These are phyloP conservation scores for Drosophila emarginata DNA, from an alignment of 2,888 invertebrate species.

Conservation along the genomic window DNA sequence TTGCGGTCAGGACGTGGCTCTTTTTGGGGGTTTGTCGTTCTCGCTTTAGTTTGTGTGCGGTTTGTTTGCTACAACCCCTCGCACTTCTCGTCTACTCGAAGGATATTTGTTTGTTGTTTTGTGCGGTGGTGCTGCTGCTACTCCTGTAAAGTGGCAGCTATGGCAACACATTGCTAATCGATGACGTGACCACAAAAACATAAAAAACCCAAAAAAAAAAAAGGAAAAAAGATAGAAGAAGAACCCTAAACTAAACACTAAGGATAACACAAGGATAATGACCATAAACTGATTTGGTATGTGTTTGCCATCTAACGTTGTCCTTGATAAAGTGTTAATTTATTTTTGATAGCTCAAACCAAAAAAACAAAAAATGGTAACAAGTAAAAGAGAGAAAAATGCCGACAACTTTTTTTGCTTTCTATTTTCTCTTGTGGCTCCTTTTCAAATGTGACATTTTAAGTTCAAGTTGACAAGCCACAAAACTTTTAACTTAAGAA, in stretches of 20 bases:
- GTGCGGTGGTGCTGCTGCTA: constrained; percentile 31
- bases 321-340: constrained; percentile 15
- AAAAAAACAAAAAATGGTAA: constrained; percentile 10
- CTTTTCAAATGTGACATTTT: constrained; percentile 49
- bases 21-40: constrained; percentile 36
- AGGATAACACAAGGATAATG: constrained; percentile 70
- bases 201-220: constrained; percentile 36
- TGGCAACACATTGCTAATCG: constrained; percentile 80
- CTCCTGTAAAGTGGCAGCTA: constrained; percentile 65
- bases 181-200: constrained; percentile 70
- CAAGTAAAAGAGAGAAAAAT: background rate
- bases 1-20: constrained; percentile 37
- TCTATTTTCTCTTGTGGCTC: constrained; percentile 1
- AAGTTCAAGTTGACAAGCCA: constrained; percentile 45
- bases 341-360: constrained; percentile 38
- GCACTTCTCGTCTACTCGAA: constrained; percentile 2
- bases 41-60: constrained; percentile 42
- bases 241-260: constrained; percentile 64
- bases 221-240: constrained; percentile 46
- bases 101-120: constrained; percentile 44
- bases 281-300: constrained; percentile 44
- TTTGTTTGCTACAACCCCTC: constrained; percentile 14
- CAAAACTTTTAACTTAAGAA: constrained; percentile 30
- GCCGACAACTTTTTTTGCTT: constrained; percentile 11
- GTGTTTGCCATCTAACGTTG: constrained; percentile 15